Evolutionary conservation across 2,888 invertebrate genomes (phyloP), one percentile per base, ranked within the genome.

Genomic region (Ceraclea dissimilis): DNA sequence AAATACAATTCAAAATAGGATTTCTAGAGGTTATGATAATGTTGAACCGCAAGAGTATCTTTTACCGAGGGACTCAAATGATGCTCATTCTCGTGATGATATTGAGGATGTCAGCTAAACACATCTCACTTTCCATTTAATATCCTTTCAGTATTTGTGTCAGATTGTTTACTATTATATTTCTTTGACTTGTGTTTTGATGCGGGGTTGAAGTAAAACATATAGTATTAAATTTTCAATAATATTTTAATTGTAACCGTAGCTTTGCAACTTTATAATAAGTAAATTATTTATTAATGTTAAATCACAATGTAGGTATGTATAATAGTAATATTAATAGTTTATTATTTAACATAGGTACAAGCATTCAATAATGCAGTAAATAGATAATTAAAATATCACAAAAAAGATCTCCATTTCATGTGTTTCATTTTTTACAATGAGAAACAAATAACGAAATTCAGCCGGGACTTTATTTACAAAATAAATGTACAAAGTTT

Each of bases 171-270:
- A n/a, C n/a, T n/a, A n/a, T n/a, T n/a, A n/a, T n/a, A n/a, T n/a
- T n/a, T n/a, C n/a, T n/a, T n/a, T n/a, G n/a, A n/a, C n/a, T n/a
- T n/a, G n/a, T n/a, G n/a, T n/a, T n/a, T n/a, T n/a, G n/a, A n/a
- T n/a, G n/a, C n/a, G n/a, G n/a, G n/a, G n/a, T n/a, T n/a, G n/a
- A n/a, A n/a, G n/a, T n/a, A n/a, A n/a, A n/a, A n/a, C n/a, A n/a
- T n/a, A n/a, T n/a, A n/a, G n/a, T n/a, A n/a, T n/a, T n/a, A n/a
- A 26, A 26, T 26, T 13, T 39, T 39, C 39, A 39, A 39, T 39
- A 39, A 39, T 39, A 39, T n/a, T 39, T 39, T 39, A 39, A 39
- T 39, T 39, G 26, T 39, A 39, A 39, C 39, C 39, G 13, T 39
- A 39, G 39, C 39, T 39, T 39, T 39, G 39, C 13, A 39, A 39